Evolutionary conservation across 2,113 vertebrate genomes (phyloP), one percentile per base, ranked within the genome.

Genomic region (Cavia porcellus): DNA sequence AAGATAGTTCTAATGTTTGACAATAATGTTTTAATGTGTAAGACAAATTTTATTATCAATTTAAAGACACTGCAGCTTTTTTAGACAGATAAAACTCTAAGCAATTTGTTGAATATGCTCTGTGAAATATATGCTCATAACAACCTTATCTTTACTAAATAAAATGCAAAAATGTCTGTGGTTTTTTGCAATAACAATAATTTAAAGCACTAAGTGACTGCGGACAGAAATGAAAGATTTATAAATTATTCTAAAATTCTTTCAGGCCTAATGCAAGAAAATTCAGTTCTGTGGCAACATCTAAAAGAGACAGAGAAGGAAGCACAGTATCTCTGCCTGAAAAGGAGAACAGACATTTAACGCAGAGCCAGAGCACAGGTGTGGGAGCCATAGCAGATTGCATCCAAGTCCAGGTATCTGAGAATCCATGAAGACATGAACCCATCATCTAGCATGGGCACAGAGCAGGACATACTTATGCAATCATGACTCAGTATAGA

Each of bases 231-330:
- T 89, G 86, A 13, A 64, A 6, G 20, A 88, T 77, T 91, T 92
- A 15, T 68, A 83, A 92, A 72, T 68, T 84, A 95, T 80, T 82
- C 55, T 66, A 89, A 90, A 42, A 96, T 85, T 57, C 9, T 42
- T 81, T 83, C 62, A 68, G 88, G 19, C 30, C n/a, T 87, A 11
- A 57, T 96, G 11, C 1, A 75, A 85, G 19, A 92, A 94, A 92
- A 85, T 52, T 84, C 62, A 90, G 64, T 47, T 81, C 62, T 94
- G 24, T 85, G 32, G 89, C 62, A 64, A 82, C 9, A 84, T 74
- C 55, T 61, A 84, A 55, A n/a, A 74, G 68, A 88, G 45, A 90
- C 1, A 86, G 62, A 90, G 28, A 92, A 87, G 11, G 11, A 89
- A 92, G 28, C 59, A 42, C 1, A 14, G 32, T 42, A 81, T 59